Base-by-base conservation (phyloP, 2,888 invertebrate species). In the Eupeodes luniger region DNA sequence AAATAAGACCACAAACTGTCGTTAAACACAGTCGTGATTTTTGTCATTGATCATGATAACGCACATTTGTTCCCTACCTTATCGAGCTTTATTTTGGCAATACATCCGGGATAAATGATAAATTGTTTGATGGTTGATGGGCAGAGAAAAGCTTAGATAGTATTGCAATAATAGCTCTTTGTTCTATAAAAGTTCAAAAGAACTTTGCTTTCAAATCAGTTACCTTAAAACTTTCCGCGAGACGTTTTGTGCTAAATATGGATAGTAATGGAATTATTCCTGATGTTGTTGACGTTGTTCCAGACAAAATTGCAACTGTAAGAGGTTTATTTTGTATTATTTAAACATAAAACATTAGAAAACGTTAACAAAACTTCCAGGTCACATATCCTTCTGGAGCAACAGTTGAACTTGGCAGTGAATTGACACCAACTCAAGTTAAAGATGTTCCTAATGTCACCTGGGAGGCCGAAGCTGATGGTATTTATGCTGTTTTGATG, bases 401-500 rank as follows among this genome's bases (percentile, higher is more conserved):
- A 0, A 92, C 91, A 16, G 95, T 95, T 3, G 93, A 95, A 0
- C 94, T 95, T 76, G 97, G 97, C n/a, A 96, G 96, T 91, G 95
- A 95, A 84, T 93, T 97, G 86, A 97, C 97, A 0, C 97, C 97
- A 0, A 96, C 96, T 0, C 95, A 95, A 89, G 97, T 97, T 6
- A 96, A 97, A 93, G 95, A 96, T 92, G 92, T 94, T 19, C 98
- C 98, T 0, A 93, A 93, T 0, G 94, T 98, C 1, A 92, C 94
- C 0, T 98, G 96, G 96, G 94, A 95, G 0, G 95, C 95, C 0
- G 95, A 95, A 1, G 89, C 94, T 0, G 93, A 93, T 70, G 91
- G 94, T 34, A 95, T 95, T 77, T 98, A 98, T 92, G 96, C 97
- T 0, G 93, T 98, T 4, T 96, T 96, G 90, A 96, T 97, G 97